phyloP scores from a whole-genome alignment of 2,113 vertebrate species.

The Ondatra zibethicus region DNA sequence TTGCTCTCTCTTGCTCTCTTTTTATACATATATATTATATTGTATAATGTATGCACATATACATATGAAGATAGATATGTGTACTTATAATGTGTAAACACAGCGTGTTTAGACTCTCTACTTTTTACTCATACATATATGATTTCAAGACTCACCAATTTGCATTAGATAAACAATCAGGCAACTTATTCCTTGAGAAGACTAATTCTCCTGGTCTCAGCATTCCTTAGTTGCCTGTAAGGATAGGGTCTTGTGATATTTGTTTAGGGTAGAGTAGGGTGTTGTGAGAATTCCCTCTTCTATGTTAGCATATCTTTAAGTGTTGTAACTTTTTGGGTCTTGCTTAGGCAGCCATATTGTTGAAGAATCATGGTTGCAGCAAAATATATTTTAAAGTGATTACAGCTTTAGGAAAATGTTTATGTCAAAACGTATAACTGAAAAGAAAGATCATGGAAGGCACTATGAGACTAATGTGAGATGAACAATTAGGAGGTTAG shows the following conservation, averaged over 20 bases:
- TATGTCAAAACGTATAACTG: not conserved
- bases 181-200: not conserved
- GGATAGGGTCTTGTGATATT: not conserved
- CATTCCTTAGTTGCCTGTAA: not conserved
- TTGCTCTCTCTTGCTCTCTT: not conserved
- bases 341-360: not conserved
- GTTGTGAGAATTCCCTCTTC: too few relatives aligned
- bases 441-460: not conserved
- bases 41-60: not conserved
- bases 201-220: not conserved
- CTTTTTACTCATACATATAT: not conserved
- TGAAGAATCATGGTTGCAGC: not conserved
- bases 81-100: not conserved
- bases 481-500: not conserved
- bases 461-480: not conserved
- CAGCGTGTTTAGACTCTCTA: not conserved
- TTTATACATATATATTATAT: not conserved
- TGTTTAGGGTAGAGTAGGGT: not conserved
- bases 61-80: not conserved
- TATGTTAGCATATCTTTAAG: not conserved
- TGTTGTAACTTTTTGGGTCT: not conserved
- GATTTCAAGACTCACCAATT: not conserved
- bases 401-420: not conserved
- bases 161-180: too few relatives aligned
- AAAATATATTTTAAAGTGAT: slow-evolving; percentile 25